Base-by-base conservation (phyloP, 2,113 vertebrate genomes). In the Glareola pratincola region DNA sequence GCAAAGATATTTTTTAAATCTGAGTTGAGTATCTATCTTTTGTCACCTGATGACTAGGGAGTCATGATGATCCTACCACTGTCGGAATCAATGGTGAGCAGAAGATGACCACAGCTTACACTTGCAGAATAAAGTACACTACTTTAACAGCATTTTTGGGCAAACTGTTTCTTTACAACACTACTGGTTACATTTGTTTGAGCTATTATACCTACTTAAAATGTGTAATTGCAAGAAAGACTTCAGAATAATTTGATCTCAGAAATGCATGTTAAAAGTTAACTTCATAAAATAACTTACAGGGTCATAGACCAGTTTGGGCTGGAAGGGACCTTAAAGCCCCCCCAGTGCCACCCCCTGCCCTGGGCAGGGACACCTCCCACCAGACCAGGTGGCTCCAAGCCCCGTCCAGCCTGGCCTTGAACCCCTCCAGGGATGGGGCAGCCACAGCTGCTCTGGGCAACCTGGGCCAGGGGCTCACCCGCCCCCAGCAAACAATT, bases 51-150 rank as follows among this genome's bases (percentile, higher is more conserved):
- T 48, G 30, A 37, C 47, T 32, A 48, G 11, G 53, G 20, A 85
- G 21, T 39, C 37, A 45, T 4, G 24, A 50, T 23, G 21, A 72
- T 39, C 29, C 21, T 15, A 6, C 12, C 3, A 30, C 1, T 9
- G 51, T 4, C 1, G 51, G 26, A 56, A 32, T 51, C 26, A 53
- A 17, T 15, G 37, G 57, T 0, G 0, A 64, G 18, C 12, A 50
- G 29, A 56, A 62, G 63, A 39, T 2, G 5, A 86, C 20, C 45
- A 51, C 18, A 63, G 24, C 16, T 80, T 53, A 60, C 17, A 29
- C 16, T 57, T 76, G 22, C 19, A 54, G n/a, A 80, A 83, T 26
- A 92, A 62, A 50, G 53, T 4, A 48, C 29, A 34, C 6, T 21
- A 54, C 23, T 62, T 57, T 7, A 67, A 68, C 75, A 85, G 32